A percentile compares a stretch with the other conserved stretches of the same genome.
phyloP scores from a whole-genome alignment of 2,797 vertebrate species.

The Leucoraja ocellata region DNA sequence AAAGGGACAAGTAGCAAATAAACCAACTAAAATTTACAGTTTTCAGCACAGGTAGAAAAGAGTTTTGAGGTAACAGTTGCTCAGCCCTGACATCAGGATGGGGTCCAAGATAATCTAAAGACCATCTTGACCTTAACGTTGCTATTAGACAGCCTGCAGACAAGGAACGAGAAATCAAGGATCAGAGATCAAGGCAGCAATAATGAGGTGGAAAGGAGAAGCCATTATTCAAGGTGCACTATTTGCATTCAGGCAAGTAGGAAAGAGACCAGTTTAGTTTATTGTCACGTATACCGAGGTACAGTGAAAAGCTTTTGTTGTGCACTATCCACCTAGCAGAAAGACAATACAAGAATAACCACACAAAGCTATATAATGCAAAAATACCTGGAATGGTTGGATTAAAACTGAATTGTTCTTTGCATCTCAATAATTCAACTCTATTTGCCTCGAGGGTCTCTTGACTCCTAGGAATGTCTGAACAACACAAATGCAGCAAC shows the following conservation, averaged over 20 bases:
- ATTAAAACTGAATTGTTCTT: not conserved
- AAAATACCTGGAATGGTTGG: not conserved
- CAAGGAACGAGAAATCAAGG: not conserved
- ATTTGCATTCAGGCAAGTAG: not conserved
- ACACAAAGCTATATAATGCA: not conserved
- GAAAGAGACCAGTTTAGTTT: not conserved
- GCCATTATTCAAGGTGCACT: not conserved
- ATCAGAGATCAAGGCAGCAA: not conserved
- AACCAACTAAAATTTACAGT: no score
- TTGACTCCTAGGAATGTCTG: no score
- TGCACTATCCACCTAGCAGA: no score
- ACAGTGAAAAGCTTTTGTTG: no score
- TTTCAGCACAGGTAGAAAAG: no score
- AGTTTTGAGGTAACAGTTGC: no score
- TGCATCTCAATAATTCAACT: not conserved
- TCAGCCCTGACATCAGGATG: no score
- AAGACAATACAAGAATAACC: not conserved
- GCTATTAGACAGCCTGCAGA: not conserved
- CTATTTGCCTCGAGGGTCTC: no score
- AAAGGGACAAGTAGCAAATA: no score
- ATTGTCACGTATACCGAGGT: no score
- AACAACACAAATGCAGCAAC: not conserved
- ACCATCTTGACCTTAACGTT: not conserved
- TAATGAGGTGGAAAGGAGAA: not conserved
- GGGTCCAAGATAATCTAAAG: no score